Base-by-base conservation (phyloP, 2,888 invertebrate species). In the Mythimna vitellina region DNA sequence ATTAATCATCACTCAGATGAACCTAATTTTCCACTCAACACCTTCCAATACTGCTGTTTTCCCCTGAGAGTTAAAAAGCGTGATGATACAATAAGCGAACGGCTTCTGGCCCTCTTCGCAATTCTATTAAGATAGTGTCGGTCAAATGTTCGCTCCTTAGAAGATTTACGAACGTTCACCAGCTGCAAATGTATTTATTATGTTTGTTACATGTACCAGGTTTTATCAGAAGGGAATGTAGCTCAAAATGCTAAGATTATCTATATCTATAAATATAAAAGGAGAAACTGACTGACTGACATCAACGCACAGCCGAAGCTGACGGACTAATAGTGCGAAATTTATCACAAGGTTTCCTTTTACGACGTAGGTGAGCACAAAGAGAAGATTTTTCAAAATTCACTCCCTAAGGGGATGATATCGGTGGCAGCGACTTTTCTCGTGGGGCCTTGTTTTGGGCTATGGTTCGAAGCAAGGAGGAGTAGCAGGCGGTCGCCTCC, bases 101-200 rank as follows among this genome's bases (percentile, higher is more conserved):
- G 32, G 71, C 65, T 66, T 46, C 70, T 25, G 69, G 64, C 53
- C 32, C 6, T 49, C 73, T 82, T 73, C 73, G 72, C 68, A 57
- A 53, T 78, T 58, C 78, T 84, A 86, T 86, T 82, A 76, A 78
- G 74, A 81, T 80, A 86, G 80, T 22, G 82, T 84, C 82, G 54
- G 54, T 84, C 84, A 80, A 74, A 74, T 35, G 78, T 68, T 72
- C 51, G 42, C 17, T 53, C 17, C 53, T 53, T 14, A n/a, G 56
- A 73, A 84, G 81, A 81, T 74, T 72, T 82, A 82, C 82, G 71
- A 65, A 81, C 42, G 12, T 51, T 29, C 7, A 38, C 49, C 57
- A 66, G 53, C 32, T 78, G 49, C 5, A 60, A 72, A 82, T 72
- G 46, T 67, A 70, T 56, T 63, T 76, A 65, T 66, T 69, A 49